Base-by-base conservation (phyloP, 2,888 invertebrate genomes). In the Phaonia tiefii region DNA sequence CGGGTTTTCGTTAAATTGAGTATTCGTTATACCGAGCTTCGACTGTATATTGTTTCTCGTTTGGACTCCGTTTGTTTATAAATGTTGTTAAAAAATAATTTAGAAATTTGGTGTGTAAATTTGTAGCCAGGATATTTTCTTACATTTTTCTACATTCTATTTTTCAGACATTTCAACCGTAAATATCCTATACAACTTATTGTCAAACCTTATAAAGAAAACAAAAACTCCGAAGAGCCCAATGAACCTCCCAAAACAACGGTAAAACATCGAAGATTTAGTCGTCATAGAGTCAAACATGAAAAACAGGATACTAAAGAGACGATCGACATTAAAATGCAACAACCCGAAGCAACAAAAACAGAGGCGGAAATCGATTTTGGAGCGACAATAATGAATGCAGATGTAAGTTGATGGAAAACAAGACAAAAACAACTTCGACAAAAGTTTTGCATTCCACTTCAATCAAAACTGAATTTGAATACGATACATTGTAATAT, bases 161-260 rank as follows among this genome's bases (percentile, higher is more conserved):
- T n/a, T 54, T 49, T 25, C 31, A 90, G 90, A 54, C 88, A 88
- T 81, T 91, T 90, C 70, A 90, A 89, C 84, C 89, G 90, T 37
- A 91, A 91, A 81, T 91, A 91, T 86, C 91, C 91, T 39, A 90
- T 91, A 15, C 91, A 90, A 70, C 76, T 91, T 60, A 91, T 90
- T 25, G 88, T 91, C 1, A 90, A 63, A 20, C 63, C 63, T 13
- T 63, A 22, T 22, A 63, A 89, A 83, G 88, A 85, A 22, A 3
- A 5, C 22, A 67, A 75, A 63, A 44, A 73, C 11, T 26, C 49
- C 8, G 31, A 31, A 31, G 10, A n/a, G 26, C 8, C 67, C 69
- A 66, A 44, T 8, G 74, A 79, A 15, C 25, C 67, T n/a, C 5
- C 58, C 0, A 74, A 77, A n/a, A 72, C 42, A 67, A 10, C 63